Percentiles rank a stretch among this genome's conserved stretches.
Evolutionary conservation across 2,888 invertebrate genomes (phyloP).

Genomic region (Apantesis nais): DNA sequence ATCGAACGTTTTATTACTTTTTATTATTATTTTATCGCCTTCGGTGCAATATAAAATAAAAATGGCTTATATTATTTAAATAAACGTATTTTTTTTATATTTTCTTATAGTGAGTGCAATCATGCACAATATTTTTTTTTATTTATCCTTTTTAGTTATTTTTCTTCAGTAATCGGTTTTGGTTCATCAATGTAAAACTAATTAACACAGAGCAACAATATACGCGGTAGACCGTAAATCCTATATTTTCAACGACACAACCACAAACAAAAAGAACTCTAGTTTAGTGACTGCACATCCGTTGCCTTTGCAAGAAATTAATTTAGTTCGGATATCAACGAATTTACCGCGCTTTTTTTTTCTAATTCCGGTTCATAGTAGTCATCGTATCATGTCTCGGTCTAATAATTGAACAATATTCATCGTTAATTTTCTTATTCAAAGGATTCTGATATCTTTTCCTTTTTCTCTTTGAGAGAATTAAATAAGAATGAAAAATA

Average conservation of each 20-base stretch:
- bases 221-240: conserved; percentile 59
- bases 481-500: no score
- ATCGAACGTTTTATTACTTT: background rate
- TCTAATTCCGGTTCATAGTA: conserved; percentile 11
- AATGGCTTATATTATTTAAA: background rate
- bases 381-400: background rate
- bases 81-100: background rate
- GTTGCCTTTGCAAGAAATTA: conserved; percentile 30
- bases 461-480: no score
- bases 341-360: conserved; percentile 33
- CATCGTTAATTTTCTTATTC: no score
- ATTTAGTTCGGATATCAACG: conserved; percentile 21
- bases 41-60: background rate
- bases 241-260: conserved; percentile 47
- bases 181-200: conserved; percentile 6
- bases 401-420: background rate
- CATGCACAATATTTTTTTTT: background rate
- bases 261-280: conserved; percentile 37
- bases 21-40: background rate
- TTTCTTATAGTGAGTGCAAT: background rate
- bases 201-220: conserved; percentile 21
- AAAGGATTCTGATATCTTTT: background rate
- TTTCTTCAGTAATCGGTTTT: background rate
- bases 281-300: conserved; percentile 42
- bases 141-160: background rate